Evolutionary conservation across 2,797 vertebrate species (phyloP), one percentile per base, ranked within the genome.

Genomic region (Falco biarmicus): DNA sequence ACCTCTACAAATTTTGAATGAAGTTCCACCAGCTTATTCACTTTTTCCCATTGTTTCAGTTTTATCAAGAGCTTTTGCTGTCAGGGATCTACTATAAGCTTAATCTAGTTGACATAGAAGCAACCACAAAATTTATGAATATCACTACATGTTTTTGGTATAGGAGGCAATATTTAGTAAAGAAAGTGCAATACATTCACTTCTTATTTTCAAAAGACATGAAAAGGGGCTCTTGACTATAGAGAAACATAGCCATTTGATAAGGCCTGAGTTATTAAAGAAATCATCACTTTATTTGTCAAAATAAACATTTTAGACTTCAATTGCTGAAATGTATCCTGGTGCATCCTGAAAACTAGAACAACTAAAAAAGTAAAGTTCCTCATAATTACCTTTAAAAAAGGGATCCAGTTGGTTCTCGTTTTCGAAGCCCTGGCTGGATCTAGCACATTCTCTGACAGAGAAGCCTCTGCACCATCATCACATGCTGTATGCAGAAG

Each of bases 31-130:
- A 98, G 87, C 56, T 97, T 97, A 95, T 98, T 98, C 10, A 97
- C 80, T 93, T 86, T 97, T 89, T 95, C 97, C 53, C 74, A 81
- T 12, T 98, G 97, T 88, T 98, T 98, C 34, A 98, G 95, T 96
- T 98, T 98, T 34, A 96, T 96, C 74, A 98, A 17, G 84, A 98
- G 87, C 43, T 98, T 99, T 96, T 98, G 98, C 81, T 98, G 98
- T 97, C 98, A 99, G 10, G 96, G 98, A 95, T 99, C 98, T 84
- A n/a, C 92, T 95, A 97, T 98, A 85, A 98, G 98, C 87, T 98
- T 99, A 90, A 98, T 97, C 97, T 98, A 71, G 9, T 56, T 91
- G 79, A 91, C 25, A 89, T 68, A 87, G 76, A 76, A 93, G 16
- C 56, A 94, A 84, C 10, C 14, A 56, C 9, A 84, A 74, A 84